These are phyloP conservation scores for Drosophila yooni DNA, from an alignment of 2,888 invertebrate genomes.

Conservation along the genomic window DNA sequence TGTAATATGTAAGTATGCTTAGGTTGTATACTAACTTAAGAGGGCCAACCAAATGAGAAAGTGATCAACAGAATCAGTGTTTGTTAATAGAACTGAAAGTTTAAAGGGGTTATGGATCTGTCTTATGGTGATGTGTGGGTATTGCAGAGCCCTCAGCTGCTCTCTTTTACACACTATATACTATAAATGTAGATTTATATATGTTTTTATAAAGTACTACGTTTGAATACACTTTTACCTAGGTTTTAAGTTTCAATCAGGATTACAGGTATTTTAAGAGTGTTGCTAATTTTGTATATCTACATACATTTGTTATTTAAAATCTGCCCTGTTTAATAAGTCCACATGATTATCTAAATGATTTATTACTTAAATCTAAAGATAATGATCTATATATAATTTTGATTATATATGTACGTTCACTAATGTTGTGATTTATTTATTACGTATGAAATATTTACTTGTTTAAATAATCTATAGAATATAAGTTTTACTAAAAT, in stretches of 20 bases:
- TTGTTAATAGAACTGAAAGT: constrained; percentile 32
- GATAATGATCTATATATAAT: constrained; percentile 2
- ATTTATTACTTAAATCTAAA: constrained; percentile 18
- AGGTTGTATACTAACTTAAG: constrained; percentile 26
- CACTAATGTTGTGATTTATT: constrained; percentile 7
- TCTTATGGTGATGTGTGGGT: constrained; percentile 48
- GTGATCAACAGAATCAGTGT: constrained; percentile 27
- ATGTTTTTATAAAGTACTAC: constrained; percentile 11
- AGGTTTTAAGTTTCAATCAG: constrained; percentile 17
- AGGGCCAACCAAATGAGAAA: constrained; percentile 28
- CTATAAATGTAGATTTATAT: constrained; percentile 2
- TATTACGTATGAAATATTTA: neutral
- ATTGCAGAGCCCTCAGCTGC: constrained; percentile 24
- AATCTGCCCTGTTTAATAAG: constrained; percentile 12
- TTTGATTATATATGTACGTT: constrained; percentile 4
- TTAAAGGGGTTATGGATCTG: constrained; percentile 44
- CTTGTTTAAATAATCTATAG: neutral
- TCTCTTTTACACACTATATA: constrained; percentile 24
- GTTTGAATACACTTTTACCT: constrained; percentile 26
- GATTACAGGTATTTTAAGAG: constrained; percentile 23
- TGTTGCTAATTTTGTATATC: constrained; percentile 28
- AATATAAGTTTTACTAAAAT: neutral
- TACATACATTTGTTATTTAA: constrained; percentile 5
- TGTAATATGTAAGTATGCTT: constrained; percentile 25
- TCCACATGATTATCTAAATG: constrained; percentile 17